These are phyloP conservation scores for Acropternis orthonyx DNA, from an alignment of 2,797 vertebrate species.

Conservation along the genomic window DNA sequence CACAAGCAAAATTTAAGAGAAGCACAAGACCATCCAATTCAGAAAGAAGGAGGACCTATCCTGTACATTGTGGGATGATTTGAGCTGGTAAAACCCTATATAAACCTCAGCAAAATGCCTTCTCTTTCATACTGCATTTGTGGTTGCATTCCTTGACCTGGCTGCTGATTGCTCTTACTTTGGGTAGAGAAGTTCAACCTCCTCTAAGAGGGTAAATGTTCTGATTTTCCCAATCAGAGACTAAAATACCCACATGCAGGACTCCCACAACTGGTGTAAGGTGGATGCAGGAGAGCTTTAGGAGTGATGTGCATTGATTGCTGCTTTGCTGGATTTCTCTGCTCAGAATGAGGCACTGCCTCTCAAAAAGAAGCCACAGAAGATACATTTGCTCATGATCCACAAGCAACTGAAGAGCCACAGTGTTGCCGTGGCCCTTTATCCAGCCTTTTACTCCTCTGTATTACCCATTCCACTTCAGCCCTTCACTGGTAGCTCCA, in stretches of 20 bases:
- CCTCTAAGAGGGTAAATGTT: neutral
- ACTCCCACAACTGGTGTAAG: accelerated
- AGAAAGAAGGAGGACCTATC: neutral
- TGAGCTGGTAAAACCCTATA: neutral
- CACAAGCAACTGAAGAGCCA: neutral
- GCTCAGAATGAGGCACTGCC: neutral
- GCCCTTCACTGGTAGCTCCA: neutral
- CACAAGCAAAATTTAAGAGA: neutral
- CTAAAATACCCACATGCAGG: neutral
- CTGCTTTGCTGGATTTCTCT: neutral
- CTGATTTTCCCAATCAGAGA: neutral
- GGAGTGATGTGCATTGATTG: neutral
- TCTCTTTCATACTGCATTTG: neutral
- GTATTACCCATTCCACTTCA: neutral
- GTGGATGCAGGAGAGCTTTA: neutral
- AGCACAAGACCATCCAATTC: neutral
- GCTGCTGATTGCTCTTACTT: neutral
- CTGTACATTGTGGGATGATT: neutral
- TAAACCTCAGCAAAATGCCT: neutral
- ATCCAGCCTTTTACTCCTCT: neutral
- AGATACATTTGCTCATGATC: neutral
- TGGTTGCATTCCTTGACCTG: neutral
- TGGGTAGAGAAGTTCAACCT: neutral
- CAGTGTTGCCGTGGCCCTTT: neutral
- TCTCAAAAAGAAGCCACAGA: neutral